Evolutionary conservation across 64 coral and sea anemone genomes (phyloP), one percentile per base, ranked within the genome.

Genomic region (Stylophora pistillata): DNA sequence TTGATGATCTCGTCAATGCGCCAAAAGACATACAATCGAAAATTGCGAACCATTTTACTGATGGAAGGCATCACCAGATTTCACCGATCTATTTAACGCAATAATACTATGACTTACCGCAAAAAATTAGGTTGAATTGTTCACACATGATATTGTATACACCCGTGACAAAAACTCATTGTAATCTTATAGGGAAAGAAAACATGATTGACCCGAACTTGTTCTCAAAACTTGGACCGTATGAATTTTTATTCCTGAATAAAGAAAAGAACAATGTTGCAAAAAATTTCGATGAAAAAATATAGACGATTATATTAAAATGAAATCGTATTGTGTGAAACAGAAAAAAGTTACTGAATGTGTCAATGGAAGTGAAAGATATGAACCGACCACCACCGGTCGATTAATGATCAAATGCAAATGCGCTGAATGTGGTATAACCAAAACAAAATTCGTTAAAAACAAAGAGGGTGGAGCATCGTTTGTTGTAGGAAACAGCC

Each of bases 251-350:
- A 3, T 41, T 41, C 6, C 6, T 41, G 37, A 41, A 41, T 6
- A 41, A 41, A 41, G 37, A 41, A 6, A 41, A 41, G 2, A 41
- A 41, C 2, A 41, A 6, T 41, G 37, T 41, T 3, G 6, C 6
- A 6, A 41, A 41, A 6, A 41, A 41, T 41, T 41, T 41, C 6
- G 37, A 41, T 41, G 37, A 41, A 74, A 74, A 74, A 37, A 74
- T 41, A 34, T 74, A 41, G 6, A 3, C 37, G 6, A 33, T 76
- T 53, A 54, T 76, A 52, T 53, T 17, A 53, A 10, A 17, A 23
- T 52, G 13, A 54, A 76, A 76, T 76, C 74, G 1, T 53, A 76
- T 76, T 76, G 74, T 76, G 74, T 76, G 10, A 76, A 52, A 76
- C 15, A 76, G 15, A 52, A 23, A 30, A 76, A 76, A 53, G 3